These are phyloP conservation scores for Aegithalos caudatus DNA, from an alignment of 2,113 vertebrate species.

Conservation along the genomic window DNA sequence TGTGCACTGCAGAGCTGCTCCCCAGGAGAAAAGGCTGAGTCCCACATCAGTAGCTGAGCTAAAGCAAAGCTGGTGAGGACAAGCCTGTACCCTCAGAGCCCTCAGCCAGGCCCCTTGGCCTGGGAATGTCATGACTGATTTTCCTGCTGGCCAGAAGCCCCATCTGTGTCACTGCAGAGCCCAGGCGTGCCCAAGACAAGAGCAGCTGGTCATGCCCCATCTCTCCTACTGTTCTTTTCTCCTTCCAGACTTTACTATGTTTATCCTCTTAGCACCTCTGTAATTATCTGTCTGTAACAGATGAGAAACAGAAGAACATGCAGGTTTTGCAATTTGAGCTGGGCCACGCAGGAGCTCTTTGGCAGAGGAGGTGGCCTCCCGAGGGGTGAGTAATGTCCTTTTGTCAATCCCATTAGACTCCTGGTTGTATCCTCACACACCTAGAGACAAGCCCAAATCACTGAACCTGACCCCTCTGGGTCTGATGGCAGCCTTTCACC, in stretches of 20 bases:
- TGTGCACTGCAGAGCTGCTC: background rate
- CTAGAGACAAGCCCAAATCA: background rate
- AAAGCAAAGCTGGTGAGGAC: background rate
- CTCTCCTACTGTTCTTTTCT: background rate
- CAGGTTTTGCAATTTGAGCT: slow-evolving; percentile 31
- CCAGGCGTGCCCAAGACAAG: background rate
- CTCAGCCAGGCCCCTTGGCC: background rate
- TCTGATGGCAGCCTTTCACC: background rate
- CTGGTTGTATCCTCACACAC: background rate
- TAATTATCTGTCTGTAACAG: slow-evolving; percentile 30
- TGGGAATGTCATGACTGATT: fast-evolving
- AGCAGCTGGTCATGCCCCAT: background rate
- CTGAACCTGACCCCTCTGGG: background rate
- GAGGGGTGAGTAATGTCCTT: slow-evolving; percentile 24
- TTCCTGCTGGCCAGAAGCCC: background rate
- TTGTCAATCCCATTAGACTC: slow-evolving; percentile 12
- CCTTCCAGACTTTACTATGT: background rate
- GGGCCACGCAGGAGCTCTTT: background rate
- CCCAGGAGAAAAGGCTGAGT: background rate
- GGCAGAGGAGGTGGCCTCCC: background rate
- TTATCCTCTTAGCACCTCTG: slow-evolving; percentile 51
- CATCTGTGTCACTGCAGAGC: background rate
- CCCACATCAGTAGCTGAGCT: background rate
- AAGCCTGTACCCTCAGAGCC: background rate
- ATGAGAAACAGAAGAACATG: slow-evolving; percentile 17